Percentiles rank a stretch among this genome's conserved stretches.
phyloP scores from a whole-genome alignment of 2,797 vertebrate genomes.

The Ptychadena robeensis region DNA sequence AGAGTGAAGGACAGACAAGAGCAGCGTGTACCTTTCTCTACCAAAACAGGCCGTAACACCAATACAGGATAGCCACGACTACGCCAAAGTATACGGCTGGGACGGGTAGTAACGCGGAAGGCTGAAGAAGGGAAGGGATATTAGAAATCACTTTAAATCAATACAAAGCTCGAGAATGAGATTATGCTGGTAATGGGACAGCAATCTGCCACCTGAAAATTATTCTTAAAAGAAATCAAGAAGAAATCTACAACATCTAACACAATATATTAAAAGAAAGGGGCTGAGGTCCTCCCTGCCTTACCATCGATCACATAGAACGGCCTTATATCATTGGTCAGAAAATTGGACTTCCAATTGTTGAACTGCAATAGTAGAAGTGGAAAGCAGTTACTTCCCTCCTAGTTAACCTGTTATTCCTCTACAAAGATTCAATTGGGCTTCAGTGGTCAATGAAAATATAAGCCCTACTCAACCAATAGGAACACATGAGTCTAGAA shows the following conservation, averaged over 20 bases:
- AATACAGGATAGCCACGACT: constrained; percentile 99
- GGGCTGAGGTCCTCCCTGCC: background rate
- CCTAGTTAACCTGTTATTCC: too few species aligned
- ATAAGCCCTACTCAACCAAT: too few species aligned
- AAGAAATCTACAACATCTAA: constrained; percentile 9
- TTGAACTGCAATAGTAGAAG: too few species aligned
- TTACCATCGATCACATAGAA: background rate
- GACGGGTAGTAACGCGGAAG: constrained; percentile 99
- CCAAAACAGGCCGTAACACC: constrained; percentile 99
- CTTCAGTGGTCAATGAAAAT: too few species aligned
- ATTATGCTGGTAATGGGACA: constrained; percentile 16
- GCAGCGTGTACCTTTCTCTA: constrained; percentile 98
- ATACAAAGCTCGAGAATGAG: constrained; percentile 22
- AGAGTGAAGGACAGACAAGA: constrained; percentile 81
- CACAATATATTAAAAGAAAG: constrained; percentile 10
- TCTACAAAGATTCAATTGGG: too few species aligned
- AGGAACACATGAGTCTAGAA: too few species aligned
- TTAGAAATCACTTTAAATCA: constrained; percentile 84
- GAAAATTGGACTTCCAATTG: too few species aligned
- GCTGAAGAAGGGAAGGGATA: constrained; percentile 97
- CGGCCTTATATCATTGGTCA: background rate
- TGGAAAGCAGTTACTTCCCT: too few species aligned
- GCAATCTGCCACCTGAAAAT: constrained; percentile 14
- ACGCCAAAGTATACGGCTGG: constrained; percentile 99
- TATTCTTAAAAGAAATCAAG: background rate